Evolutionary conservation across 2,888 invertebrate species (phyloP).

Genomic region (Noctua pronuba): DNA sequence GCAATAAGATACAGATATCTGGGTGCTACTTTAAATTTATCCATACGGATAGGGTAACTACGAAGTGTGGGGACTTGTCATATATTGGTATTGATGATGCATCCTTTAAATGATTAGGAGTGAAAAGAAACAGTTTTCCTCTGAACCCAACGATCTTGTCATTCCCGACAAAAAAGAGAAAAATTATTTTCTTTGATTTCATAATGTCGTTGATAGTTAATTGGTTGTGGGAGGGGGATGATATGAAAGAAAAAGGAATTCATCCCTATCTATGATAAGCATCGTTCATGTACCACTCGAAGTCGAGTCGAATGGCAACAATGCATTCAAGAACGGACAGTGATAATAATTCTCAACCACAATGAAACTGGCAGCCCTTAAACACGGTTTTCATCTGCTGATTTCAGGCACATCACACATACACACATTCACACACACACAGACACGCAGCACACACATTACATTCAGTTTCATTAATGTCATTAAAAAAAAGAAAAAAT

Average conservation of each 20-base stretch:
- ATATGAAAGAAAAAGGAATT: neutral
- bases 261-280: too few species aligned
- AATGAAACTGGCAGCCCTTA: neutral
- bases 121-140: neutral
- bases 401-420: too few species aligned
- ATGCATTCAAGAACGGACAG: too few species aligned
- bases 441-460: too few species aligned
- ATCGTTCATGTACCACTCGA: too few species aligned
- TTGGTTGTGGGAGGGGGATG: neutral
- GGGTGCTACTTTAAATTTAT: slow-evolving; percentile 75
- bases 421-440: too few species aligned
- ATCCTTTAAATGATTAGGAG: neutral
- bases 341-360: too few species aligned
- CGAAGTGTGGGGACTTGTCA: slow-evolving; percentile 49
- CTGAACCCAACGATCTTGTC: neutral
- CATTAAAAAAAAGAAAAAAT: neutral
- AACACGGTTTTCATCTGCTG: neutral
- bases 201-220: neutral
- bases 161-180: neutral
- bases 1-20: slow-evolving; percentile 78
- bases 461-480: neutral
- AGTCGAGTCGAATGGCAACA: too few species aligned
- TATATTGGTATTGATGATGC: neutral
- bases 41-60: slow-evolving; percentile 59
- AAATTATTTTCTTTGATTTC: too few species aligned